Percentiles rank a stretch among this genome's conserved stretches.
These are phyloP conservation scores for Labeo rohita DNA, from an alignment of 2,113 vertebrate genomes.

Conservation along the genomic window DNA sequence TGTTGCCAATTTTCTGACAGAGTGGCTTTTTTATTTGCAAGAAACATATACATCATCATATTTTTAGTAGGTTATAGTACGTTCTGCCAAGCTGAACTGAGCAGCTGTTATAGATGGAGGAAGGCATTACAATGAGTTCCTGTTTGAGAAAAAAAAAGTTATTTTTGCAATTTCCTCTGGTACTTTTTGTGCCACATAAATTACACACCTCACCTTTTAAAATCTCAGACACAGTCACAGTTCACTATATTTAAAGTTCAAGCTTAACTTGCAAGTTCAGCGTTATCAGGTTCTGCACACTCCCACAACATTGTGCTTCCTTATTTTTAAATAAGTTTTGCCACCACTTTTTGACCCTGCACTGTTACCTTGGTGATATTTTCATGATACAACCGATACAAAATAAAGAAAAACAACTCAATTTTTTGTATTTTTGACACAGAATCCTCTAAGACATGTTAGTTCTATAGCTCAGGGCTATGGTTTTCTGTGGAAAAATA, in stretches of 20 bases:
- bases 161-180: neutral
- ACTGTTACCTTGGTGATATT: slow-evolving; percentile 42
- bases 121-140: neutral
- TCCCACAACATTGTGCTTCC: neutral
- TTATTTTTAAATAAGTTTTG: neutral
- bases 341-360: slow-evolving; percentile 22
- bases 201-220: slow-evolving; percentile 10
- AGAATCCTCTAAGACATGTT: neutral
- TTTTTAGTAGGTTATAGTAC: neutral
- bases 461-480: neutral
- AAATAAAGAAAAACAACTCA: slow-evolving; percentile 2
- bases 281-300: neutral
- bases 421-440: neutral
- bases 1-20: neutral
- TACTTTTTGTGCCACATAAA: neutral
- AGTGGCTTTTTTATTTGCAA: neutral
- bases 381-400: slow-evolving; percentile 41
- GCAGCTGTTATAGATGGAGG: neutral
- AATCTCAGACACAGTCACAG: neutral
- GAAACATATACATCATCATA: neutral
- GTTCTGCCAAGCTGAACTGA: neutral
- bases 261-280: slow-evolving; percentile 3
- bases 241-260: slow-evolving; percentile 17
- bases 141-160: neutral
- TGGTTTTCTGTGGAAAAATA: neutral